These are phyloP conservation scores for Myotis lucifugus DNA, from an alignment of 2,113 vertebrate genomes.

Conservation along the genomic window DNA sequence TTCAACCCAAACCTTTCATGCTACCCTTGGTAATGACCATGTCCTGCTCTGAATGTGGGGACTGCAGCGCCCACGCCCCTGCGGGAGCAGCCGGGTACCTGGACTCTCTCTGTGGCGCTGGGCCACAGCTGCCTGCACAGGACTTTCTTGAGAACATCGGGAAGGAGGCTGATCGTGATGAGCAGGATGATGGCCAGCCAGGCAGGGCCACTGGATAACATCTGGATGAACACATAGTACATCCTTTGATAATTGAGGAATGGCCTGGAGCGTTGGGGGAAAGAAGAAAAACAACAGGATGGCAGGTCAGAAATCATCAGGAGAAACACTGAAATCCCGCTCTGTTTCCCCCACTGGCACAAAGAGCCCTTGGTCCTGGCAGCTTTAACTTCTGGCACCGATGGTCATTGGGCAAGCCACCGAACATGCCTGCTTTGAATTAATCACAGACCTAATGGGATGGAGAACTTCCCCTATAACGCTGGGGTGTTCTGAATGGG, in stretches of 20 bases:
- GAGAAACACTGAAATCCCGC: background rate
- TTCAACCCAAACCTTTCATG: background rate
- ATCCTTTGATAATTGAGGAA: slow-evolving; percentile 99
- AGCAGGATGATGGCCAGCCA: slow-evolving; percentile 97
- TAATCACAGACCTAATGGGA: rapidly evolving
- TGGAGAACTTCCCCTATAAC: rapidly evolving
- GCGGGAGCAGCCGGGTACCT: slow-evolving; percentile 84
- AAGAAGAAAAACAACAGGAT: background rate
- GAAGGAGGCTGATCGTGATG: slow-evolving; percentile 93
- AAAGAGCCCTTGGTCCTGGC: rapidly evolving
- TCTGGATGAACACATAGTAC: slow-evolving; percentile 99
- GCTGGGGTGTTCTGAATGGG: rapidly evolving
- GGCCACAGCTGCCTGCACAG: slow-evolving; percentile 95
- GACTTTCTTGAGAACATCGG: slow-evolving; percentile 96
- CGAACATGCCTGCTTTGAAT: background rate
- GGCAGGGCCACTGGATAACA: slow-evolving; percentile 96
- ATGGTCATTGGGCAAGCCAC: rapidly evolving
- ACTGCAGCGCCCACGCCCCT: background rate
- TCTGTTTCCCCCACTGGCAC: no score
- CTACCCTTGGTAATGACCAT: rapidly evolving
- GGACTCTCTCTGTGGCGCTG: slow-evolving; percentile 93
- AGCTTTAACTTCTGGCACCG: rapidly evolving
- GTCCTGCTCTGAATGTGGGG: background rate
- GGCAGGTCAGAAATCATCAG: background rate
- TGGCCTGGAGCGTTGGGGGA: slow-evolving; percentile 86